Evolutionary conservation across 2,113 vertebrate species (phyloP).

Genomic region (Polypterus bichir): DNA sequence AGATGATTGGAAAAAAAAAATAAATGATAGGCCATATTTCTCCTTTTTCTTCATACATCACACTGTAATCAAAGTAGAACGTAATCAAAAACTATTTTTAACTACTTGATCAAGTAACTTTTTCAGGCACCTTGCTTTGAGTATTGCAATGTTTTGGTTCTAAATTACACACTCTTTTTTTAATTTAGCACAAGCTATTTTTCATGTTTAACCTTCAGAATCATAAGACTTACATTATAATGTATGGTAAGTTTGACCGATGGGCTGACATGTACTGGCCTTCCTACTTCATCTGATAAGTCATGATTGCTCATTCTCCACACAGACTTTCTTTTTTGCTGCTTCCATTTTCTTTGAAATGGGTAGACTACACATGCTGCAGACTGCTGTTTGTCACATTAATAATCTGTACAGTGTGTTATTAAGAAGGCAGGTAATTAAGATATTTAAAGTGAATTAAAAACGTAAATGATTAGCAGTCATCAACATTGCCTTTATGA

Average conservation of each 20-base stretch:
- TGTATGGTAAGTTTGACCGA: neutral
- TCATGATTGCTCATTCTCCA: neutral
- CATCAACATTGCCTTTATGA: neutral
- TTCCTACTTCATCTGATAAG: neutral
- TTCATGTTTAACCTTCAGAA: constrained; percentile 1
- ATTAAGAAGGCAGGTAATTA: no score
- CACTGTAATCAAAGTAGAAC: no score
- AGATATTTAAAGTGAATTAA: neutral
- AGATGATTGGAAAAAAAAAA: no score
- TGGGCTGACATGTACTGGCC: neutral
- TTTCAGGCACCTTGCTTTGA: neutral
- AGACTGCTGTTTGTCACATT: no score
- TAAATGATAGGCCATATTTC: no score
- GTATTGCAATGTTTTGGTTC: neutral
- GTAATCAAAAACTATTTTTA: neutral
- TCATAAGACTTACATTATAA: neutral
- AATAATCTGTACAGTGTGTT: no score
- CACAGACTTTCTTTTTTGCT: neutral
- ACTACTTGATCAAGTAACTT: neutral
- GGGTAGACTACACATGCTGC: no score
- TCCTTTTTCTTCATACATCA: no score
- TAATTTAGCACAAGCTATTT: neutral
- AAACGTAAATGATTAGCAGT: neutral
- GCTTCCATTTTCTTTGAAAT: no score
- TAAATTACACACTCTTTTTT: neutral